Evolutionary conservation across 2,888 invertebrate species (phyloP).

Genomic region (Eristalis pertinax): DNA sequence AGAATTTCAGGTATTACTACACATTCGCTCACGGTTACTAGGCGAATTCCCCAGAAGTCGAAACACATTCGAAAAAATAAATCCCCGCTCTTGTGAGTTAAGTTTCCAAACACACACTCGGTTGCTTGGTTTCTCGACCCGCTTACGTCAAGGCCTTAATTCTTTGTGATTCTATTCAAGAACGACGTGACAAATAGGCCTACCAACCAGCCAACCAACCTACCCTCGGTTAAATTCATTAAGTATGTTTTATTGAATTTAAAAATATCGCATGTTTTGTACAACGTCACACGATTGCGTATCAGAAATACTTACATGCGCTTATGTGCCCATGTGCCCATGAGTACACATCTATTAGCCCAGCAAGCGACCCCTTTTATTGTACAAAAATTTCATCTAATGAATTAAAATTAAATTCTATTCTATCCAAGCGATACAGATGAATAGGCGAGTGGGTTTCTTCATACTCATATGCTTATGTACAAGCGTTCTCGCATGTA

Average conservation of each 20-base stretch:
- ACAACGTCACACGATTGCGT: slow-evolving; percentile 19
- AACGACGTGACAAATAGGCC: slow-evolving; percentile 16
- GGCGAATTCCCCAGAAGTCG: background rate
- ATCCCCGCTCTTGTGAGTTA: background rate
- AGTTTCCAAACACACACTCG: background rate
- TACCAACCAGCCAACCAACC: background rate
- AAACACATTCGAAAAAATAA: background rate
- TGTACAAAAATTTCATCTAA: slow-evolving; percentile 43
- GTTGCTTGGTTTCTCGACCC: background rate
- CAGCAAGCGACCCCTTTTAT: slow-evolving; percentile 55
- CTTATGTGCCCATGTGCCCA: slow-evolving; percentile 43
- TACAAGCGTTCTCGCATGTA: background rate
- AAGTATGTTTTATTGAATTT: slow-evolving; percentile 40
- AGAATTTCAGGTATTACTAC: background rate
- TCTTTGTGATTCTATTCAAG: background rate
- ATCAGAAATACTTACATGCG: slow-evolving; percentile 50
- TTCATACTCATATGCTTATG: slow-evolving; percentile 10
- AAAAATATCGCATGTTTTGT: slow-evolving; percentile 10
- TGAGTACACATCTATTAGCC: slow-evolving; percentile 55
- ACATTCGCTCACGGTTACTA: background rate
- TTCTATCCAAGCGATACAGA: slow-evolving; percentile 46
- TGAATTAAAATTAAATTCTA: slow-evolving; percentile 67
- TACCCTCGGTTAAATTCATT: slow-evolving; percentile 41
- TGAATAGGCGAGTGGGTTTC: slow-evolving; percentile 19
- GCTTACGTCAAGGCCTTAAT: background rate